Conservation (phyloP, 2,888 invertebrate genomes). For the Leptinotarsa tumamoca region DNA sequence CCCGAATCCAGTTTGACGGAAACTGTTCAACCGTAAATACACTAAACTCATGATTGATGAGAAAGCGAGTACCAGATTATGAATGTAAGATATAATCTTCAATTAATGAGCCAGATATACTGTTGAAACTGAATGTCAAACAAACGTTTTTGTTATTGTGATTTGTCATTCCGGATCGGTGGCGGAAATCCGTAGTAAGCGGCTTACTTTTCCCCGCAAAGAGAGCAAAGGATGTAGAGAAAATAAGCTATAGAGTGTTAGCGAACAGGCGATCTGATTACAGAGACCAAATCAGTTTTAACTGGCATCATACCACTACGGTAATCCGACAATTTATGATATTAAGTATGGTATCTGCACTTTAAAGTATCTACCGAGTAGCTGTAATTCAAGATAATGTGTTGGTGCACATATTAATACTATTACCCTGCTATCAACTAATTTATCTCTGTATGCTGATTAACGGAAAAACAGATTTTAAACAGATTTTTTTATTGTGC, state of each 20-base stretch:
- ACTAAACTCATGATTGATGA: background rate
- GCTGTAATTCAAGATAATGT: conserved; percentile 12
- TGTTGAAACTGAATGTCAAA: background rate
- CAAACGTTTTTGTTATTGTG: conserved; percentile 12
- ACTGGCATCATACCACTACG: conserved; percentile 19
- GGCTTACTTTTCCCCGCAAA: conserved; percentile 38
- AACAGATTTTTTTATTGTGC: background rate
- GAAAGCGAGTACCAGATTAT: background rate
- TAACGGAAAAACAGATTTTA: no score
- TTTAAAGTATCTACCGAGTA: conserved; percentile 6
- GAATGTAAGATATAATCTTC: background rate
- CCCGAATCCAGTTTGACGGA: background rate
- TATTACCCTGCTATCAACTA: background rate
- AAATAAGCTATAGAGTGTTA: conserved; percentile 52
- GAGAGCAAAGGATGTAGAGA: conserved; percentile 43
- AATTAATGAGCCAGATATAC: background rate
- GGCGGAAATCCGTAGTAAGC: conserved; percentile 33
- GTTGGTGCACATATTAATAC: conserved; percentile 6
- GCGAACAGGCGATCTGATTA: conserved; percentile 58
- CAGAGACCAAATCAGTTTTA: conserved; percentile 30
- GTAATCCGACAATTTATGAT: conserved; percentile 14
- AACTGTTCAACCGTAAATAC: background rate
- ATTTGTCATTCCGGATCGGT: conserved; percentile 4
- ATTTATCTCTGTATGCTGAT: background rate
- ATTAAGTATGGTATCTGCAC: conserved; percentile 14